Base-by-base conservation (phyloP, 2,888 invertebrate genomes). In the Schizotus pectinicornis region DNA sequence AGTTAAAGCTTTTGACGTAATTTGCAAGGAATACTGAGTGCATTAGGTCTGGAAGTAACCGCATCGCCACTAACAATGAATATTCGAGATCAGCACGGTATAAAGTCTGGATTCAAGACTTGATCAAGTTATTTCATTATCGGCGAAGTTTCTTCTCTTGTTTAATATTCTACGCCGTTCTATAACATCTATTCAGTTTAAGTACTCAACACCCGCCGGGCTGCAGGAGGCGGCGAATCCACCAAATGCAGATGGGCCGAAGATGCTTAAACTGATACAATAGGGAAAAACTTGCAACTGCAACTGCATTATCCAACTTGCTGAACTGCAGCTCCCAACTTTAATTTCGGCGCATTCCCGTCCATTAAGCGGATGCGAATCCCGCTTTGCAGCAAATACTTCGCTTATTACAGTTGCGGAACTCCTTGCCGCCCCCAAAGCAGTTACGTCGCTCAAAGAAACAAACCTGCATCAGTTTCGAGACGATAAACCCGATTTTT, bases 71-170 rank as follows among this genome's bases (percentile, higher is more conserved):
- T 57, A 65, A 62, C 62, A 67, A 61, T 52, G 62, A 64, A 50
- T 58, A 62, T 62, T 62, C 53, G 54, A 62, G 63, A 65, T 68
- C 64, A 63, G 56, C 56, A 59, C 54, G 56, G 59, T 59, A 50
- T 56, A 62, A 54, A 60, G 54, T 59, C 50, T 31, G 55, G 53
- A 49, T 56, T 67, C 60, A 59, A 56, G 60, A 68, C 68, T 67
- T 63, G 66, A 68, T 68, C 63, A 68, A 68, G 66, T 65, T 67
- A 67, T 68, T 68, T 68, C 68, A 68, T 68, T 68, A 68, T 68
- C 65, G 63, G 56, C 59, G 56, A 65, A 66, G 66, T 68, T 65
- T 51, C 63, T 63, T 46, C 54, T 11, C 54, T 11, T 56, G 62
- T 64, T 67, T 67, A 66, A 67, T 68, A 68, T 67, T 68, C 66